A percentile compares a stretch with the other conserved stretches of the same genome.
Conservation (phyloP, 2,888 invertebrate genomes). For the Eupeodes luniger region DNA sequence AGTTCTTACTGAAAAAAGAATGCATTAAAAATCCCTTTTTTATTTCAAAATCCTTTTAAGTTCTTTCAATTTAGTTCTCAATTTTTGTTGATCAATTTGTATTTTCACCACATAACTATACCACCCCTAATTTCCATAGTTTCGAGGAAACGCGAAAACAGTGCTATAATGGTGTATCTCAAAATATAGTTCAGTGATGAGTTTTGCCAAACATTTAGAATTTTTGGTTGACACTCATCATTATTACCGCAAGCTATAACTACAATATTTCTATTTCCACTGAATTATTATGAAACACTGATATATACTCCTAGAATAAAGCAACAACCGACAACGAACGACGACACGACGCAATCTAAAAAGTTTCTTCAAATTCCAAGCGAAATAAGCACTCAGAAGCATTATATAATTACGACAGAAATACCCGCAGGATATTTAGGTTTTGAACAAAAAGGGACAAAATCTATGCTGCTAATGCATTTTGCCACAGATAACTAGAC, state of each 20-base stretch:
- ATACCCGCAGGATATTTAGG: slow-evolving; percentile 21
- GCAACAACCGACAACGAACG: neutral
- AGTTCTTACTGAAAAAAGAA: too few species aligned
- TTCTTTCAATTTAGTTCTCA: too few species aligned
- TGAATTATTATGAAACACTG: neutral
- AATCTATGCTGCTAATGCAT: slow-evolving; percentile 26
- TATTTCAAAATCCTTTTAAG: too few species aligned
- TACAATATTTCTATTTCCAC: neutral
- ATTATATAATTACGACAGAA: slow-evolving; percentile 24
- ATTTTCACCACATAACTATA: too few species aligned
- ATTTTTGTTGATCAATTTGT: too few species aligned
- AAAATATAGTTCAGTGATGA: neutral
- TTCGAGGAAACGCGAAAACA: too few species aligned
- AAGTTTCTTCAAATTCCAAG: slow-evolving; percentile 18
- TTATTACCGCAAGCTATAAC: slow-evolving; percentile 1
- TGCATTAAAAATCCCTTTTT: too few species aligned
- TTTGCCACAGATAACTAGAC: neutral
- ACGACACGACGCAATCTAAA: neutral
- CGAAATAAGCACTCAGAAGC: slow-evolving; percentile 15
- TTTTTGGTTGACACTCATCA: neutral
- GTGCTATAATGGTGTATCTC: too few species aligned
- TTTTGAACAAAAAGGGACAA: slow-evolving; percentile 8
- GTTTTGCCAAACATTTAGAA: neutral
- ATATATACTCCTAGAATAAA: neutral
- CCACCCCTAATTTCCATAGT: too few species aligned